Percentiles rank a stretch among this genome's conserved stretches.
These are phyloP conservation scores for Elachura formosa DNA, from an alignment of 2,113 vertebrate species.

Conservation along the genomic window DNA sequence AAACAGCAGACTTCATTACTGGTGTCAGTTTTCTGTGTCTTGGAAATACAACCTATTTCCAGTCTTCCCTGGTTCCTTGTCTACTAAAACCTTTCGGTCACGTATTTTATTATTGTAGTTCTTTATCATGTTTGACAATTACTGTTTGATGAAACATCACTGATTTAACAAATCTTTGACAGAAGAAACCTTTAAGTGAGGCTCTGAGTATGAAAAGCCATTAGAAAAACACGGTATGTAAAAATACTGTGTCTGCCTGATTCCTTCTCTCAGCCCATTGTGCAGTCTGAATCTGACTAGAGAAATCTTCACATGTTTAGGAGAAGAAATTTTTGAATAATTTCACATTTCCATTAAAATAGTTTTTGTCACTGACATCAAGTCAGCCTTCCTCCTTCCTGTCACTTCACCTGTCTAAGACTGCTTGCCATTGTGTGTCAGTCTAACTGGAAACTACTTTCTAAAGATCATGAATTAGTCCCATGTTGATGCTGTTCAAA, in stretches of 20 bases:
- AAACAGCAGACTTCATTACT: background rate
- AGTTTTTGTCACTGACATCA: conserved; percentile 65
- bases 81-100: conserved; percentile 32
- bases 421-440: conserved; percentile 61
- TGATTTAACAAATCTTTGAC: conserved; percentile 41
- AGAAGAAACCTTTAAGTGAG: conserved; percentile 35
- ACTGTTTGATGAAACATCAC: conserved; percentile 28
- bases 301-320: conserved; percentile 51
- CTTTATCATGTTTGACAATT: conserved; percentile 45
- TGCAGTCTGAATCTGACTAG: conserved; percentile 44
- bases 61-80: background rate
- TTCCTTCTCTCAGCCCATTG: conserved; percentile 36
- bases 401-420: conserved; percentile 61
- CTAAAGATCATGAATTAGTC: conserved; percentile 58
- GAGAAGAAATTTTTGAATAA: conserved; percentile 61
- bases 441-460: conserved; percentile 53
- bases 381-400: conserved; percentile 63
- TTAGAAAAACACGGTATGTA: background rate
- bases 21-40: background rate
- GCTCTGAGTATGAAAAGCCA: conserved; percentile 14
- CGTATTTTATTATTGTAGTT: conserved; percentile 36
- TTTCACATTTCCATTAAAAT: conserved; percentile 70
- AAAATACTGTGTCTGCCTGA: conserved; percentile 42
- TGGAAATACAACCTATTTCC: background rate
- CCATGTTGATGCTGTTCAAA: conserved; percentile 53